Evolutionary conservation across 2,797 vertebrate genomes (phyloP), one percentile per base, ranked within the genome.

Genomic region (Hydrocynus forskahlii): DNA sequence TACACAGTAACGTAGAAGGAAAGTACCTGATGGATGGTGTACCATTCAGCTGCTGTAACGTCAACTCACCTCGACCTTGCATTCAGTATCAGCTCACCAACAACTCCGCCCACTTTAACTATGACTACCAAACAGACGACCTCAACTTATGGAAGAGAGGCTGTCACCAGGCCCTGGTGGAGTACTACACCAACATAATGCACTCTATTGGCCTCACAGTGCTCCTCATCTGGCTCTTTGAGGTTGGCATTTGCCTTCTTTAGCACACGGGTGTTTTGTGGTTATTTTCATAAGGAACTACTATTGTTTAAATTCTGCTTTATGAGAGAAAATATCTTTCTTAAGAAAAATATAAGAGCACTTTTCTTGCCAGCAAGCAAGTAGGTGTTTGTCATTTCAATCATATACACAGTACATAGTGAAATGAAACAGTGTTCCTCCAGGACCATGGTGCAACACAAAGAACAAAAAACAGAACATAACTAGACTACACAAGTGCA

Each of bases 31-130:
- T 96, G 88, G 95, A 97, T 1, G 94, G 94, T 1, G 96, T 97
- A 0, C 97, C 97, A 40, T 98, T 97, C 92, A 98, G 97, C 92
- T 98, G 96, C 93, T 98, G 97, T 87, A 98, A 97, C 84, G 83
- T 92, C 13, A 94, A 92, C 90, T 97, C 96, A 1, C 96, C 96
- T 0, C 91, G 96, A 64, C 96, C 96, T 48, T 98, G 97, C 84
- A 97, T 97, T 90, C 96, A 97, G 89, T 91, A 94, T 79, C 95
- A 96, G 83, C 92, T 97, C 86, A 96, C 92, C 66, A 97, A 98
- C 94, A 96, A 95, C 92, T 94, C 94, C 0, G 97, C 96, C 66
- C 96, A 98, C 89, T 97, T 96, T 89, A 95, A 95, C 91, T 97
- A 97, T 0, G 93, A 97, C 23, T 94, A 95, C 83, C 93, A 94